A percentile compares a stretch with the other conserved stretches of the same genome.
Conservation (phyloP, 2,888 invertebrate species). For the Tachina grossa region DNA sequence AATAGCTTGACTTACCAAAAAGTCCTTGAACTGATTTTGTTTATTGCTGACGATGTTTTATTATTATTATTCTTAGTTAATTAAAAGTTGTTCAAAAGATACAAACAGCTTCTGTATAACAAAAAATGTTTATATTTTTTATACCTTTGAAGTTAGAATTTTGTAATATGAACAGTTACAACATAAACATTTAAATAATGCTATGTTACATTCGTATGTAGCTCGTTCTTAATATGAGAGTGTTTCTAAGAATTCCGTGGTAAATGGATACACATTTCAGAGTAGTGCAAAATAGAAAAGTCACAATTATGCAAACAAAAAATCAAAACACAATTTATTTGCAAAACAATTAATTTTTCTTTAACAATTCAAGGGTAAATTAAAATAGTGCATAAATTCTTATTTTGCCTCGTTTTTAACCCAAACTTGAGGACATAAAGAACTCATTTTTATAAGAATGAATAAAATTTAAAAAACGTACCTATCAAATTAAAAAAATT, state of each 20-base stretch:
- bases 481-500: conserved; percentile 13
- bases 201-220: background rate
- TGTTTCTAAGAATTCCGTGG: background rate
- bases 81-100: conserved; percentile 24
- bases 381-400: background rate
- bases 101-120: conserved; percentile 19
- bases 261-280: background rate
- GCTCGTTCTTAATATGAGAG: background rate
- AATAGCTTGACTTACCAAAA: conserved; percentile 59
- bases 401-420: background rate
- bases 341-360: background rate
- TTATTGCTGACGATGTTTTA: conserved; percentile 38
- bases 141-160: conserved; percentile 33
- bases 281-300: background rate
- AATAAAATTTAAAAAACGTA: conserved; percentile 2
- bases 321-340: background rate
- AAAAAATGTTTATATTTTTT: conserved; percentile 16
- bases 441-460: background rate
- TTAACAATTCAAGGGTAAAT: conserved; percentile 40
- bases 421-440: conserved; percentile 11
- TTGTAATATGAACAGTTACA: conserved; percentile 33
- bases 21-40: conserved; percentile 66
- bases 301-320: conserved; percentile 26
- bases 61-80: conserved; percentile 5
- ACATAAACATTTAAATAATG: background rate